phyloP scores from a whole-genome alignment of 2,888 invertebrate genomes.

The Kuschelorhynchus macadamiae region DNA sequence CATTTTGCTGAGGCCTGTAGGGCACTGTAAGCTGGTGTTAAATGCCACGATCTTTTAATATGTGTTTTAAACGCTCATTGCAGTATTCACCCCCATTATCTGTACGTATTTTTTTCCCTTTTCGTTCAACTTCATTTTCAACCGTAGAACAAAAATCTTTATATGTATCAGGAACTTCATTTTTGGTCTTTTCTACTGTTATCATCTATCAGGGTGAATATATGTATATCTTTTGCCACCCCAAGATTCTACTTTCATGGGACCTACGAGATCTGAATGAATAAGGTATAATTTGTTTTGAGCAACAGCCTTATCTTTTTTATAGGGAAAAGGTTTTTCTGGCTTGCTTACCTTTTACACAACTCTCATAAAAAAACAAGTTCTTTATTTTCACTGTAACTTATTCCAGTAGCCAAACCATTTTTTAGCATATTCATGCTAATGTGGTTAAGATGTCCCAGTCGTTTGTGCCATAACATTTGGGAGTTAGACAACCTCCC shows the following conservation, averaged over 20 bases:
- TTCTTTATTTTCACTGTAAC: constrained; percentile 27
- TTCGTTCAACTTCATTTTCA: constrained; percentile 36
- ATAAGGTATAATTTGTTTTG: constrained; percentile 43
- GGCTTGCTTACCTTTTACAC: constrained; percentile 44
- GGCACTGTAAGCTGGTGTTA: constrained; percentile 28
- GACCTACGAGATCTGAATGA: constrained; percentile 44
- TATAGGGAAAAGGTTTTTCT: constrained; percentile 59
- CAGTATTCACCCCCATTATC: constrained; percentile 44
- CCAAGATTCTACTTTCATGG: constrained; percentile 45
- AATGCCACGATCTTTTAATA: constrained; percentile 31
- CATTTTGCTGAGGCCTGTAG: constrained; percentile 28
- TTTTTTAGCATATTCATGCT: constrained; percentile 49
- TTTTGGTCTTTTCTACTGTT: constrained; percentile 39
- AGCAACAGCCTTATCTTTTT: constrained; percentile 58
- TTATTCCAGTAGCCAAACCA: constrained; percentile 47
- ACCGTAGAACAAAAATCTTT: constrained; percentile 34
- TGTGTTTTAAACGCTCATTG: constrained; percentile 17
- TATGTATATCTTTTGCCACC: constrained; percentile 31
- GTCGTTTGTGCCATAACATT: constrained; percentile 44
- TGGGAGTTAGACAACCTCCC: constrained; percentile 36
- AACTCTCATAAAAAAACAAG: constrained; percentile 6
- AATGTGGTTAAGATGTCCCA: constrained; percentile 46
- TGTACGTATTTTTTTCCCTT: constrained; percentile 33
- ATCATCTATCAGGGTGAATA: constrained; percentile 47
- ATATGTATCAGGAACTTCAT: constrained; percentile 40